Base-by-base conservation (phyloP, 2,888 invertebrate genomes). In the Hypomecis punctinalis region DNA sequence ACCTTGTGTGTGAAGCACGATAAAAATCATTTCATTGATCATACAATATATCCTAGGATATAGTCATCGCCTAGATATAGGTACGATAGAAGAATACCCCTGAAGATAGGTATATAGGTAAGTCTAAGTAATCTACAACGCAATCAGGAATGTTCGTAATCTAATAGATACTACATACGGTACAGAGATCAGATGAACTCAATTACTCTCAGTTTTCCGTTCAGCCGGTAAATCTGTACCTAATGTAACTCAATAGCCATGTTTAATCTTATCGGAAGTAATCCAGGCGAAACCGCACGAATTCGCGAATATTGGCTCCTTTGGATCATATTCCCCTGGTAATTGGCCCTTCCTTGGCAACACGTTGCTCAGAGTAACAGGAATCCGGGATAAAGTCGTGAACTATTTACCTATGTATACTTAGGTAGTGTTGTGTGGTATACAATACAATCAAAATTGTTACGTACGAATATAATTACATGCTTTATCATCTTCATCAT, bases 231-330 rank as follows among this genome's bases (percentile, higher is more conserved):
- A 49, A 54, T 45, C 40, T 13, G 49, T 42, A 13, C 11, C 49
- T 49, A 58, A 58, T 58, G 58, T 47, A 46, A 60, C 45, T 8
- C 46, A 60, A 52, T 45, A 54, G 40, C 61, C 47, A 37, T 40
- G 47, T 11, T 4, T 61, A 36, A 61, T 61, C 49, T 55, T 45
- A 51, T 61, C 55, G 39, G 23, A 3, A 43, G 45, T 56, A 56
- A 55, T 45, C 37, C 42, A 45, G 9, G 33, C n/a, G 49, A 55
- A 54, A 49, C 54, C 61, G 8, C 61, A 49, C 36, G 36, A 55
- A 51, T 56, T 56, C 23, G 55, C 39, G 49, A 56, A 56, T 61
- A 53, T 48, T 43, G 45, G 52, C 52, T 42, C 40, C 40, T 51
- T 48, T 39, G 23, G 42, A n/a, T 36, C 33, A 61, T 51, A 39